Evolutionary conservation across 2,888 invertebrate species (phyloP).

Genomic region (Lomographa bimaculata): DNA sequence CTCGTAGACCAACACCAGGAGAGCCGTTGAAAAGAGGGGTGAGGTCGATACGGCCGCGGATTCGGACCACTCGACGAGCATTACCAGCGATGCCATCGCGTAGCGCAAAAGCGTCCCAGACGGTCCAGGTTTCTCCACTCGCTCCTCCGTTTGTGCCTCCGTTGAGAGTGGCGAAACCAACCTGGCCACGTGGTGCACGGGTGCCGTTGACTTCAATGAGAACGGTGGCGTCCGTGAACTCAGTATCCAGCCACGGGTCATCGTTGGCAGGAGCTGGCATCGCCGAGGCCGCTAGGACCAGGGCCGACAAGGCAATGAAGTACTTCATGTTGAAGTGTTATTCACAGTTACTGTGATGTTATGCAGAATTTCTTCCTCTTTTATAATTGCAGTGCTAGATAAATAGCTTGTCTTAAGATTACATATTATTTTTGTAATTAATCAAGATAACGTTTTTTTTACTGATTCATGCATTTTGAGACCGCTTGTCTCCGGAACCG

Average conservation of each 20-base stretch:
- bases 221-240: no score
- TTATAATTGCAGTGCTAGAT: no score
- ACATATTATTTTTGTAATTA: no score
- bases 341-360: neutral
- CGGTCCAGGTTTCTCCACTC: slow-evolving; percentile 24
- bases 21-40: slow-evolving; percentile 11
- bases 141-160: slow-evolving; percentile 15
- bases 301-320: slow-evolving; percentile 9
- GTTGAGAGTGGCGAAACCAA: slow-evolving; percentile 8
- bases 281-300: slow-evolving; percentile 10
- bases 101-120: slow-evolving; percentile 25
- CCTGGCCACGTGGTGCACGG: neutral
- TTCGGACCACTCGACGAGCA: slow-evolving; percentile 11
- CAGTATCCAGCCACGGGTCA: no score
- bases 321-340: slow-evolving; percentile 12
- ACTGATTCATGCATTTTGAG: no score
- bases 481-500: no score
- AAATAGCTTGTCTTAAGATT: no score
- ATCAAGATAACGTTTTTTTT: no score
- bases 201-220: no score
- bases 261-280: slow-evolving; percentile 1
- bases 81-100: slow-evolving; percentile 11
- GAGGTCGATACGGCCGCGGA: slow-evolving; percentile 26
- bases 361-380: no score
- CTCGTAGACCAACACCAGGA: slow-evolving; percentile 15